These are phyloP conservation scores for Caenorhabditis wallacei DNA, from an alignment of 2,888 invertebrate genomes.

Conservation along the genomic window DNA sequence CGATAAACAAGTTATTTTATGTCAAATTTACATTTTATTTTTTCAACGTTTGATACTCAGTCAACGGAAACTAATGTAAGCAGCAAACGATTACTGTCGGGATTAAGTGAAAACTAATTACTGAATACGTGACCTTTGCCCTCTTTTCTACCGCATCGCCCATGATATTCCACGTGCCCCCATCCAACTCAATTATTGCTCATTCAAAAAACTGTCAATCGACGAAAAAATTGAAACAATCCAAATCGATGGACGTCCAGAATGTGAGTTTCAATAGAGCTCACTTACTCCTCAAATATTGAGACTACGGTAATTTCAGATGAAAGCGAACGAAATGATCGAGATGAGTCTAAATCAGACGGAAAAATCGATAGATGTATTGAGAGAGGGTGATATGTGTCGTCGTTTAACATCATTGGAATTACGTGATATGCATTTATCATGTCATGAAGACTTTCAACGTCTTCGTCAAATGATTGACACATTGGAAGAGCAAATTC, in stretches of 20 bases:
- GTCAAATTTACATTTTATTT: too few relatives aligned
- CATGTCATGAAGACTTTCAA: slow-evolving; percentile 50
- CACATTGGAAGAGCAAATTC: slow-evolving; percentile 38
- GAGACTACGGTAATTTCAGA: too few relatives aligned
- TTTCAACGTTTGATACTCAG: too few relatives aligned
- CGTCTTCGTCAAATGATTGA: slow-evolving; percentile 25
- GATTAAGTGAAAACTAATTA: neutral
- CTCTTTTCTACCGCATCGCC: neutral
- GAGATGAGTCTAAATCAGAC: slow-evolving; percentile 3
- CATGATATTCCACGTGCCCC: neutral
- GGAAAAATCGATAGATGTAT: slow-evolving; percentile 34
- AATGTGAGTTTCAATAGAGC: too few relatives aligned
- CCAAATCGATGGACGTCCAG: neutral
- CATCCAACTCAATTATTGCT: neutral
- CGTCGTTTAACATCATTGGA: slow-evolving; percentile 39
- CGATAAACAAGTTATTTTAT: too few relatives aligned
- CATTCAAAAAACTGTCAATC: neutral
- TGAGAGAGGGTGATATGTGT: slow-evolving; percentile 39
- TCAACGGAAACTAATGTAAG: too few relatives aligned
- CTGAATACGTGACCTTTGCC: neutral
- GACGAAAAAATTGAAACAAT: neutral
- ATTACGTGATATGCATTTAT: slow-evolving; percentile 49
- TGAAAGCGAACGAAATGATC: neutral
- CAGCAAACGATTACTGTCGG: too few relatives aligned
- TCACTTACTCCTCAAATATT: too few relatives aligned